Base-by-base conservation (phyloP, 2,888 invertebrate genomes). In the Agrochola lota region DNA sequence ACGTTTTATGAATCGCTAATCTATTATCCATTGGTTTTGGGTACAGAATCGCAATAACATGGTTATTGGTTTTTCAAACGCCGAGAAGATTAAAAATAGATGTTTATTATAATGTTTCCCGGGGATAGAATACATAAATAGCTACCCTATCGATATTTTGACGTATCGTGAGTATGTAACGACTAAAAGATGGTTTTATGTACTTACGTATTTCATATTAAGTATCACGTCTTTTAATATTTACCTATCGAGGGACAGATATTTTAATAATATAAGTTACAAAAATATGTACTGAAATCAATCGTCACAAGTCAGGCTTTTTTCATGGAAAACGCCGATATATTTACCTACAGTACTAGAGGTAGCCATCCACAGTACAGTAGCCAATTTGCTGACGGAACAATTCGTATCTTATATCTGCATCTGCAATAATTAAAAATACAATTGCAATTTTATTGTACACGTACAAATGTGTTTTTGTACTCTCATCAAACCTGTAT, bases 1-100 rank as follows among this genome's bases (percentile, higher is more conserved):
- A 78, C 71, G 76, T 76, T 81, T 81, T 85, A 40, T 30, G 78
- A 85, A 82, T 82, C 43, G 11, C 12, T 74, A 73, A 78, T 78
- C 74, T 73, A 71, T 85, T 60, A 60, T 30, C 30, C 15, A 60
- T 30, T 69, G 67, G 46, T 67, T 81, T 62, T 6, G 40, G 46
- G 40, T 57, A 64, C 11, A 23, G 26, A 62, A 43, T 67, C 12
- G 35, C 40, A 72, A 81, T 59, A 80, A 60, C 64, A 83, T 43
- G 69, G 59, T 74, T 79, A 80, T 80, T 83, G 83, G 71, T 83
- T 77, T 80, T 57, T 23, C 11, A 23, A 43, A 66, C n/a, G 20
- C n/a, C 17, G 30, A 6, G 12, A 57, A 64, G 20, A 64, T 69
- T 76, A 77, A 62, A 62, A 77, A 77, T 57, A 62, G 57, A 43